Percentiles rank a stretch among this genome's conserved stretches.
Conservation (phyloP, 2,888 invertebrate species). For the Amaurobius ferox region DNA sequence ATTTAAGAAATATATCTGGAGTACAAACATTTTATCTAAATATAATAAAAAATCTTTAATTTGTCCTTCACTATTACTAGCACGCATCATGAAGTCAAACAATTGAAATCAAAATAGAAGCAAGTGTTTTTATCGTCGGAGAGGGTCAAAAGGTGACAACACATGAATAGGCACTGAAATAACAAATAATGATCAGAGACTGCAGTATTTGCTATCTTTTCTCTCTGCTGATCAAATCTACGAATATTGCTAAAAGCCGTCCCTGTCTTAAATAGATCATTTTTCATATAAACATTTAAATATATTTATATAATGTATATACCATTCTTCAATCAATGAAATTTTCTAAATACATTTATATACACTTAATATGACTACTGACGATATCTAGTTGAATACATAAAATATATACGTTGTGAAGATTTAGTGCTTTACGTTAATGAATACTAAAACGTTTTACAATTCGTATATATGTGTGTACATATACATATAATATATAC, state of each 20-base stretch:
- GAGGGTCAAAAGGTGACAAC: constrained; percentile 40
- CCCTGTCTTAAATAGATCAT: constrained; percentile 59
- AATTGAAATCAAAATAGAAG: constrained; percentile 27
- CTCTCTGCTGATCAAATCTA: constrained; percentile 23
- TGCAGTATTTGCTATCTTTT: constrained; percentile 24
- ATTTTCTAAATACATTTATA: constrained; percentile 55
- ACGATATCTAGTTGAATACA: constrained; percentile 35
- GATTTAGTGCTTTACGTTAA: constrained; percentile 57
- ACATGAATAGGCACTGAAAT: constrained; percentile 66
- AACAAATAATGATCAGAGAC: constrained; percentile 53
- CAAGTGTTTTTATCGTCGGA: constrained; percentile 30
- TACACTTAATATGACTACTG: constrained; percentile 45
- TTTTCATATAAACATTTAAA: constrained; percentile 64
- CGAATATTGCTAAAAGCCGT: constrained; percentile 61
- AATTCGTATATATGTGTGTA: constrained; percentile 29
- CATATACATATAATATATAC: background rate
- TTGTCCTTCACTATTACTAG: constrained; percentile 44
- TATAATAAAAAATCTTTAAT: constrained; percentile 58
- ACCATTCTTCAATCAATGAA: constrained; percentile 22
- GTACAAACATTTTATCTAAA: constrained; percentile 69
- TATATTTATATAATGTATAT: constrained; percentile 58
- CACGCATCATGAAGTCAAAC: constrained; percentile 22
- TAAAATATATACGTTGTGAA: constrained; percentile 54
- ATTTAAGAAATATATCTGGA: constrained; percentile 55
- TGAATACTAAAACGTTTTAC: constrained; percentile 36